Evolutionary conservation across 2,888 invertebrate species (phyloP).

Genomic region (Nesidiocoris tenuis): DNA sequence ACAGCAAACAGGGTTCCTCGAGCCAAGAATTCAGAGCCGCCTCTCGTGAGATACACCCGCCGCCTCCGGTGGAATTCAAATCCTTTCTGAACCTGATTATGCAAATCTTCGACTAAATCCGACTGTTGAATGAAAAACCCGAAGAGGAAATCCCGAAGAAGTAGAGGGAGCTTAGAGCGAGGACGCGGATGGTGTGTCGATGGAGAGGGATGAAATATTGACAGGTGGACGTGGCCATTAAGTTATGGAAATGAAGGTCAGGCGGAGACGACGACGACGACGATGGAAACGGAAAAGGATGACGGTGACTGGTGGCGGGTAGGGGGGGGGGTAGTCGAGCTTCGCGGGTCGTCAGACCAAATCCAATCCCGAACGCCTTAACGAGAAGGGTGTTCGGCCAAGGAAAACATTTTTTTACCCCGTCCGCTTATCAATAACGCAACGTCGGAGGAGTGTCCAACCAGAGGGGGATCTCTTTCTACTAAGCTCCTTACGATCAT

Average conservation of each 20-base stretch:
- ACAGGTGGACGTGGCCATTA: conserved; percentile 30
- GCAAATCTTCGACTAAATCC: conserved; percentile 22
- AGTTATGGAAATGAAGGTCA: conserved; percentile 30
- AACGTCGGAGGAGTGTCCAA: not conserved
- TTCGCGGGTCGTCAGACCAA: conserved; percentile 24
- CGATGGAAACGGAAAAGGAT: not conserved
- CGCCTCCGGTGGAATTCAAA: conserved; percentile 6
- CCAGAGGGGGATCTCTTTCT: too few species aligned
- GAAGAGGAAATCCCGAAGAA: not conserved
- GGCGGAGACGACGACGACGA: not conserved
- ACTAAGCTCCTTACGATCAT: too few species aligned
- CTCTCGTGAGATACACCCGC: not conserved
- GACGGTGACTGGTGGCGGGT: not conserved
- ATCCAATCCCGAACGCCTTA: conserved; percentile 18
- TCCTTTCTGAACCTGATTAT: conserved; percentile 30
- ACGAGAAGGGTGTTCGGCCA: conserved; percentile 8
- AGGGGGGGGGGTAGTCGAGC: not conserved
- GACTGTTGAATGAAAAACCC: conserved; percentile 31
- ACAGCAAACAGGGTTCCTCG: not conserved
- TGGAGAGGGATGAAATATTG: conserved; percentile 13
- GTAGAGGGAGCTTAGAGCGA: not conserved
- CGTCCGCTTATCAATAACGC: not conserved
- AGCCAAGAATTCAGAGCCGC: conserved; percentile 7
- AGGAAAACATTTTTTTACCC: conserved; percentile 19
- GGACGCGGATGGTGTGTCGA: not conserved